Percentiles rank a stretch among this genome's conserved stretches.
Conservation (phyloP, 2,888 invertebrate species). For the Acanthopleura granulata region DNA sequence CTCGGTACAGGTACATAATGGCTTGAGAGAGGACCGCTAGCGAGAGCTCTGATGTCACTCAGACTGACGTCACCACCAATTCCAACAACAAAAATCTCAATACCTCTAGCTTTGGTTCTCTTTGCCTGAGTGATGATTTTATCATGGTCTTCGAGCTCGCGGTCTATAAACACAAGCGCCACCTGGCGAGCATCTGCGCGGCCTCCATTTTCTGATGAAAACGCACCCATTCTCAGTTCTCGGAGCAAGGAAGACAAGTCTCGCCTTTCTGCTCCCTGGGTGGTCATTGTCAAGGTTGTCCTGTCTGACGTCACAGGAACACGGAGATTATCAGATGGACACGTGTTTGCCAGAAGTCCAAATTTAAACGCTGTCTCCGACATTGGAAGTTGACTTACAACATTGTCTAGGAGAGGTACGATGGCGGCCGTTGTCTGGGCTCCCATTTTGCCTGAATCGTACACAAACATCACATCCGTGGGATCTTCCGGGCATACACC, state of each 20-base stretch:
- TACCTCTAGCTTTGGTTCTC: constrained; percentile 11
- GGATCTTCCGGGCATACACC: constrained; percentile 24
- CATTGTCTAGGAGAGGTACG: neutral
- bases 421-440: neutral
- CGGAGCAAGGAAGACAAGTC: neutral
- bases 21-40: neutral
- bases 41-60: neutral
- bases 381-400: neutral
- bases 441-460: constrained; percentile 40
- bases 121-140: constrained; percentile 20
- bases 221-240: neutral
- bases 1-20: too few species aligned
- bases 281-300: neutral
- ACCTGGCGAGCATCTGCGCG: constrained; percentile 40
- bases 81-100: constrained; percentile 25
- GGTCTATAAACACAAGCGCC: constrained; percentile 36
- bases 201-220: constrained; percentile 23
- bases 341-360: constrained; percentile 2
- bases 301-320: neutral
- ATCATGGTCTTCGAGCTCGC: constrained; percentile 2
- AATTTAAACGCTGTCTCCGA: neutral
- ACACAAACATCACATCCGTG: constrained; percentile 43
- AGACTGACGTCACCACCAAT: constrained; percentile 4
- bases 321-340: neutral
- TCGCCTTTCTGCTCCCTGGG: neutral